Evolutionary conservation across 2,888 invertebrate genomes (phyloP).

Genomic region (Troides helena): DNA sequence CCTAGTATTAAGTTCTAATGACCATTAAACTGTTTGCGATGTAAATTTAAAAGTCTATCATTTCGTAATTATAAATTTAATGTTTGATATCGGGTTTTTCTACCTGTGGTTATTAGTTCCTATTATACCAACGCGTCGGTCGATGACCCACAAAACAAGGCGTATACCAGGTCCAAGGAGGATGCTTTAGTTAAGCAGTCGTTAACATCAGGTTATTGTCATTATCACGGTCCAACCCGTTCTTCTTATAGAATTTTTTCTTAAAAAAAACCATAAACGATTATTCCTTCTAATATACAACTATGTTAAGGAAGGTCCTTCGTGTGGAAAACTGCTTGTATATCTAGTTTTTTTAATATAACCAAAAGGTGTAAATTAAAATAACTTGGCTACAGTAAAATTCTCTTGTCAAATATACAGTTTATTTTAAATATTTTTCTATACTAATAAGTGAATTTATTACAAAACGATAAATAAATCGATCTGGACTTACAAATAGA

Average conservation of each 20-base stretch:
- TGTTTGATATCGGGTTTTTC: not conserved
- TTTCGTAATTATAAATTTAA: not conserved
- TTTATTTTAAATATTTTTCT: too few relatives aligned
- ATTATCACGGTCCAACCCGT: constrained; percentile 36
- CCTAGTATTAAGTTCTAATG: not conserved
- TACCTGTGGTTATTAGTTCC: not conserved
- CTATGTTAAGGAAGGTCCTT: too few relatives aligned
- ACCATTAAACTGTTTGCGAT: not conserved
- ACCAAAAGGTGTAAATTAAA: too few relatives aligned
- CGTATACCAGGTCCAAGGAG: constrained; percentile 39
- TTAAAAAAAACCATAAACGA: too few relatives aligned
- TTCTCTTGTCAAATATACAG: too few relatives aligned
- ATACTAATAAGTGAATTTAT: too few relatives aligned
- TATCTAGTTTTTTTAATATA: too few relatives aligned
- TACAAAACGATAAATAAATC: too few relatives aligned
- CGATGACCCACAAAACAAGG: constrained; percentile 23
- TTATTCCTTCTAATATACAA: too few relatives aligned
- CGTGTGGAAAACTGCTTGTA: too few relatives aligned
- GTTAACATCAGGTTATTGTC: constrained; percentile 42
- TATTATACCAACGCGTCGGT: constrained; percentile 4
- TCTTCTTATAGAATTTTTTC: not conserved
- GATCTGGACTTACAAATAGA: too few relatives aligned
- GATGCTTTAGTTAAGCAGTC: constrained; percentile 48
- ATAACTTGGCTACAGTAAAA: too few relatives aligned
- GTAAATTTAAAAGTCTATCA: not conserved